Conservation (phyloP, 2,888 invertebrate genomes). For the Pterostichus niger region DNA sequence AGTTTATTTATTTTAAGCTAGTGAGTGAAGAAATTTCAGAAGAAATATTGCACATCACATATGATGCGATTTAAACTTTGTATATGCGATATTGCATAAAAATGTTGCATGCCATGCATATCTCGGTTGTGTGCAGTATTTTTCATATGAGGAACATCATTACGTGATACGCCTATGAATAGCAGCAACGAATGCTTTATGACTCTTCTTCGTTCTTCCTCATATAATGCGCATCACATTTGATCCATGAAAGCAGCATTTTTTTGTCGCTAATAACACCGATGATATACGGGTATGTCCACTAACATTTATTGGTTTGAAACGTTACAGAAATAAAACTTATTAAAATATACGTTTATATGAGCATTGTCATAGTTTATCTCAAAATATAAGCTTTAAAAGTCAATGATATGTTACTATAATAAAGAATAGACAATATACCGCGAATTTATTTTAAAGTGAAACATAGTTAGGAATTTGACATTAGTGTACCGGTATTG, state of each 20-base stretch:
- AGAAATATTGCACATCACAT: constrained; percentile 9
- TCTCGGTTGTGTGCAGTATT: constrained; percentile 28
- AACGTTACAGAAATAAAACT: constrained; percentile 1
- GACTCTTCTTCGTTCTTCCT: constrained; percentile 35
- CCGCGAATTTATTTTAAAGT: no score
- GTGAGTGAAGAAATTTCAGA: constrained; percentile 11
- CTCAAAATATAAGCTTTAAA: no score
- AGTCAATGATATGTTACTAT: no score
- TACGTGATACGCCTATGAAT: constrained; percentile 57
- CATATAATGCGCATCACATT: constrained; percentile 17
- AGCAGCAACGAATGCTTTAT: constrained; percentile 48
- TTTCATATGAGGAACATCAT: constrained; percentile 54
- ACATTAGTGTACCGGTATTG: no score
- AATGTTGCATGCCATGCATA: constrained; percentile 49
- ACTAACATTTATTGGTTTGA: constrained; percentile 6
- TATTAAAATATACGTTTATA: not conserved
- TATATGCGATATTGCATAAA: constrained; percentile 50
- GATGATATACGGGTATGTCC: not conserved
- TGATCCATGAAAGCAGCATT: constrained; percentile 43
- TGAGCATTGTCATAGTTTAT: not conserved
- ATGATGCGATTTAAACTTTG: constrained; percentile 44
- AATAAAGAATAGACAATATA: no score
- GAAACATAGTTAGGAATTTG: no score
- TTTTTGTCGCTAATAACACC: constrained; percentile 27
- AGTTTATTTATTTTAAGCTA: constrained; percentile 3